These are phyloP conservation scores for Tupiocoris notatus DNA, from an alignment of 2,888 invertebrate genomes.

Conservation along the genomic window DNA sequence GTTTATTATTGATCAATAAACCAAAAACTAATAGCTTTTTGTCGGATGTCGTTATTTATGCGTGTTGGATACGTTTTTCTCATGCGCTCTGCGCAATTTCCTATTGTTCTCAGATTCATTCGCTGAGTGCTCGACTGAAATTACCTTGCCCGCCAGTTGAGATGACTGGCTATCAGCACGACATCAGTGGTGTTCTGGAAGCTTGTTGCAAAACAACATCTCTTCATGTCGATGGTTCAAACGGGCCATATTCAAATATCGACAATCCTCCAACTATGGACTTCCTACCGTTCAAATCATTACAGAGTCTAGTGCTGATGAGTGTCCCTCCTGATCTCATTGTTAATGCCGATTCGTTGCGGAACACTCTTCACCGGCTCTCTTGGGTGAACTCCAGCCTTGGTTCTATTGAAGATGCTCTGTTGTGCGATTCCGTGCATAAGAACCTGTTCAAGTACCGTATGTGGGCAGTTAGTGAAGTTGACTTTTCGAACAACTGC, in stretches of 20 bases:
- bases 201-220: conserved; percentile 74
- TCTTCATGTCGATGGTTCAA: conserved; percentile 61
- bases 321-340: conserved; percentile 69
- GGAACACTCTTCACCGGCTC: conserved; percentile 65
- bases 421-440: conserved; percentile 82
- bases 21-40: no score
- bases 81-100: no score
- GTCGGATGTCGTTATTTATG: no score
- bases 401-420: conserved; percentile 70
- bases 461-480: conserved; percentile 58
- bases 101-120: conserved; percentile 75
- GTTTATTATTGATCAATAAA: no score
- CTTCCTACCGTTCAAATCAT: conserved; percentile 75
- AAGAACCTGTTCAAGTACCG: conserved; percentile 54
- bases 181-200: conserved; percentile 88
- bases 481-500: conserved; percentile 76
- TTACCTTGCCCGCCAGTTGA: conserved; percentile 80
- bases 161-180: conserved; percentile 74
- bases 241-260: conserved; percentile 69
- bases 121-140: conserved; percentile 84
- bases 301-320: conserved; percentile 69
- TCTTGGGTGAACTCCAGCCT: conserved; percentile 67
- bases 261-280: conserved; percentile 78
- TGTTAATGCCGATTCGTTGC: conserved; percentile 61
- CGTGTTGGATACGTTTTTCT: no score